Evolutionary conservation across 2,113 vertebrate genomes (phyloP), one percentile per base, ranked within the genome.

Genomic region (Brachyhypopomus gauderio): DNA sequence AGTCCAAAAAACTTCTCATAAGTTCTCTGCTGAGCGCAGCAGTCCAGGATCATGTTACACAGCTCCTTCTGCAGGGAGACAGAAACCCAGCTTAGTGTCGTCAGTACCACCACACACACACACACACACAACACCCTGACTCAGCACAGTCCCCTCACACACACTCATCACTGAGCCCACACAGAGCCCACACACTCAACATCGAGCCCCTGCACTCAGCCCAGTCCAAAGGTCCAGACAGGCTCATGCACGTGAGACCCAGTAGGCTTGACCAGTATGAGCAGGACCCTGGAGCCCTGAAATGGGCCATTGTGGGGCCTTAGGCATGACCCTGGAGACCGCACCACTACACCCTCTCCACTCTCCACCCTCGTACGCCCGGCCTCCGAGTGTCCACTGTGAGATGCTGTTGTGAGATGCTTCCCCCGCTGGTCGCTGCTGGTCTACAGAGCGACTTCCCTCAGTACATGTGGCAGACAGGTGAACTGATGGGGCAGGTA

Each of bases 21-120:
- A 1, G 98, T 99, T 80, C 98, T 95, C 91, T 99, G 98, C 83
- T 99, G 98, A 85, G 98, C 97, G 88, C 98, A 99, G 90, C 98
- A 99, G 89, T 99, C 98, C 84, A 99, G 94, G 89, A 99, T 98
- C 98, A 99, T 99, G 92, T 99, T 99, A 88, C 98, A 99, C 79
- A 99, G 92, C 89, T 99, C 97, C 91, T 99, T 99, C 98, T 99
- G 90, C 89, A 86, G 86, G 81, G 81, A 74, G 11, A 72, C 59
- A 77, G 14, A 82, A 55, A 84, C 2, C 72, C n/a, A 36, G 14
- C 74, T 67, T 2, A 63, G 48, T 17, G 23, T 17, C 16, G 30
- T 55, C 17, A 67, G 4, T 27, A 48, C 59, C 23, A 0, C 1
- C 16, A 69, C 20, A 9, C 27, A 64, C 22, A 52, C 9, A 52